A percentile compares a stretch with the other conserved stretches of the same genome.
These are phyloP conservation scores for Hydrozoanthus gracilis DNA, from an alignment of 92 coral and sea anemone species.

Conservation along the genomic window DNA sequence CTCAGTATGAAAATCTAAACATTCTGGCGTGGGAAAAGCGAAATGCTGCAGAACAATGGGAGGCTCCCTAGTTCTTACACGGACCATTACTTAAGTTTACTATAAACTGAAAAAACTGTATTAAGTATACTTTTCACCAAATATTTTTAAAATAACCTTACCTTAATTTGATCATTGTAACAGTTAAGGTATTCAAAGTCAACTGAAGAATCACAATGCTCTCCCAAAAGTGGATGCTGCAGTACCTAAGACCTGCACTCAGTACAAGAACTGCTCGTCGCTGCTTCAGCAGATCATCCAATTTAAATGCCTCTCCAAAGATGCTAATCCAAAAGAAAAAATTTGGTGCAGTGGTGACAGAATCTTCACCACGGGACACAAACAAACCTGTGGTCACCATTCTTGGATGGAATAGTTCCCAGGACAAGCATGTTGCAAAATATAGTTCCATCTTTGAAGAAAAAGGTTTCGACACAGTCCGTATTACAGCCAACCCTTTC, in stretches of 20 bases:
- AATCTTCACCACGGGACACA: slow-evolving; percentile 28
- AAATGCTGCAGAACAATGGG: no score
- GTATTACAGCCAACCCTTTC: slow-evolving; percentile 81
- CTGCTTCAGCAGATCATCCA: not conserved
- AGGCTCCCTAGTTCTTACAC: no score
- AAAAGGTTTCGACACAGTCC: slow-evolving; percentile 74
- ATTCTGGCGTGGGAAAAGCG: no score
- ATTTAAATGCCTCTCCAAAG: not conserved
- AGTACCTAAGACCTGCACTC: not conserved
- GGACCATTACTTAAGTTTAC: no score
- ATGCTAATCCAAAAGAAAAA: slow-evolving; percentile 23
- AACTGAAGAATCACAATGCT: no score
- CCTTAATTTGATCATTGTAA: no score
- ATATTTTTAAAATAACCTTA: no score
- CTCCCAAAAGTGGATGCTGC: not conserved
- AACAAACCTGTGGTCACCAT: slow-evolving; percentile 80
- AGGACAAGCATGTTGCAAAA: slow-evolving; percentile 77
- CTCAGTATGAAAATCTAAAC: no score
- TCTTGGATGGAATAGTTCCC: slow-evolving; percentile 95
- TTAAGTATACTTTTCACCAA: no score
- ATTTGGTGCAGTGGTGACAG: slow-evolving; percentile 72
- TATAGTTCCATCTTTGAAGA: slow-evolving; percentile 87
- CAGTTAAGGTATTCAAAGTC: no score
- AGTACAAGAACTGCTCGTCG: not conserved
- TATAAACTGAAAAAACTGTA: no score